Evolutionary conservation across 2,113 vertebrate species (phyloP).

Genomic region (Isichthys henryi): DNA sequence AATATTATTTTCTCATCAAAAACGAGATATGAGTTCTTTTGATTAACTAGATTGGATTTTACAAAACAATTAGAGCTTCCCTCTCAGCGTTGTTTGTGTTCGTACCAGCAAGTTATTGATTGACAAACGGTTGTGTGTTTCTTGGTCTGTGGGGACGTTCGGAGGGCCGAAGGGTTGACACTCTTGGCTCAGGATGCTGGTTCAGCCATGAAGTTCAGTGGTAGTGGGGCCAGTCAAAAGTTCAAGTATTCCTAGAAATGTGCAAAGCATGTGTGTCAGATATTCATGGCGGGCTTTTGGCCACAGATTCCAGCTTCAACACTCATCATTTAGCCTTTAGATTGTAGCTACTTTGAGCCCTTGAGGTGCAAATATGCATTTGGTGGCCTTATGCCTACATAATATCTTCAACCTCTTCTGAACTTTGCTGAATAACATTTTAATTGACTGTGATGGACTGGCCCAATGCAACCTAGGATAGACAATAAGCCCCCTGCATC

Average conservation of each 20-base stretch:
- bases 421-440: background rate
- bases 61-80: background rate
- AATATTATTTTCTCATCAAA: slow-evolving; percentile 17
- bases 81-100: slow-evolving; percentile 25
- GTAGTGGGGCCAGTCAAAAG: background rate
- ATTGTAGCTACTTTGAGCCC: background rate
- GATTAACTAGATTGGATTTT: slow-evolving; percentile 8
- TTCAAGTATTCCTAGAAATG: slow-evolving; percentile 5
- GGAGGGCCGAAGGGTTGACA: slow-evolving; percentile 26
- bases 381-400: background rate
- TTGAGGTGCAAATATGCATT: background rate
- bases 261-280: background rate
- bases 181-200: slow-evolving; percentile 18
- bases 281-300: background rate
- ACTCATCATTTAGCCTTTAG: background rate
- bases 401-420: background rate
- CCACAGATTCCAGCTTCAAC: background rate
- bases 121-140: slow-evolving; percentile 38
- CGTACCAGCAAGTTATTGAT: slow-evolving; percentile 33
- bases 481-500: background rate
- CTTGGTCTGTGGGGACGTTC: slow-evolving; percentile 31
- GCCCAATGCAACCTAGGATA: background rate
- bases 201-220: background rate
- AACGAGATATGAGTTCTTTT: slow-evolving; percentile 8
- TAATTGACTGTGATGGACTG: background rate